phyloP scores from a whole-genome alignment of 2,113 vertebrate species.

The Raja brachyura region DNA sequence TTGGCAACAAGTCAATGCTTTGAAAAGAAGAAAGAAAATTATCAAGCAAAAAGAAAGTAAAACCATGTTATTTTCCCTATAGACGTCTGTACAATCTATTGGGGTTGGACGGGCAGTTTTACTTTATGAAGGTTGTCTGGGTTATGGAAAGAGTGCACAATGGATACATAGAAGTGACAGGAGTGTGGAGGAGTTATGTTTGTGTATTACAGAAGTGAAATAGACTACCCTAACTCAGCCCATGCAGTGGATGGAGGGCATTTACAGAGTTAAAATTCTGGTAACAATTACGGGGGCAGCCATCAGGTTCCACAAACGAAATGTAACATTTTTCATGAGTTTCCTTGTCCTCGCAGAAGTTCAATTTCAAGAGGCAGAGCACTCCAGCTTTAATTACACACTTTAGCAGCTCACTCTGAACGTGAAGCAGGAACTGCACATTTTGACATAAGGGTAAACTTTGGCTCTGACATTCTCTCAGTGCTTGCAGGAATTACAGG shows the following conservation, averaged over 20 bases:
- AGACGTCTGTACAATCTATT: background rate
- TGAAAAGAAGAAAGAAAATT: background rate
- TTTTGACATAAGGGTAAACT: constrained; percentile 4
- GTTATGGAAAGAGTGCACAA: background rate
- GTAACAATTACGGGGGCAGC: background rate
- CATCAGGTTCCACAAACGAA: background rate
- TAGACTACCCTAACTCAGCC: background rate
- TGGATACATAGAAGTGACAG: background rate
- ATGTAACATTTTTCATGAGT: background rate
- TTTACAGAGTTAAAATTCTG: background rate
- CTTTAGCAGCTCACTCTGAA: background rate
- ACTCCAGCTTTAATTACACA: background rate
- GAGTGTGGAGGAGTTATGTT: background rate
- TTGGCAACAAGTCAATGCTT: background rate
- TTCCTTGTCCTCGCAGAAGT: background rate
- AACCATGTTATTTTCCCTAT: background rate
- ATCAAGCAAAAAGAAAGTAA: background rate
- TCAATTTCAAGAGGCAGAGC: background rate
- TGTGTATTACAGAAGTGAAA: background rate
- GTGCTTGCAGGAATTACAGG: background rate
- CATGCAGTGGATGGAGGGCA: background rate
- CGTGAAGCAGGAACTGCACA: background rate
- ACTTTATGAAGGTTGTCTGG: background rate
- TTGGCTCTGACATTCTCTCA: background rate
- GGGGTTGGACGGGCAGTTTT: background rate